Evolutionary conservation across 2,113 vertebrate species (phyloP), one percentile per base, ranked within the genome.

Genomic region (Oryzias celebensis): DNA sequence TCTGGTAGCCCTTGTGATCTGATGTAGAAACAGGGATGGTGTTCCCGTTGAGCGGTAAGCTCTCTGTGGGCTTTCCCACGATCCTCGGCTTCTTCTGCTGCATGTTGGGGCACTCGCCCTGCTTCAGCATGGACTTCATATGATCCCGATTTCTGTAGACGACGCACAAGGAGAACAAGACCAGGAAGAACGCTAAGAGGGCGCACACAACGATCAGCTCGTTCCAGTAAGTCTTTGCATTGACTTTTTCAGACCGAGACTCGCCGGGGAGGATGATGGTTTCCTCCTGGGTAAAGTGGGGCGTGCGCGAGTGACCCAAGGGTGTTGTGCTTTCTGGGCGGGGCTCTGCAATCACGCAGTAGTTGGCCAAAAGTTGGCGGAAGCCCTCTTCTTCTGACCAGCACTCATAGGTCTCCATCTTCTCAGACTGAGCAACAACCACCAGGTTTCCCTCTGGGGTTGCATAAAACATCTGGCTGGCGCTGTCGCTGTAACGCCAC

Each of bases 1-100:
- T 93, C 90, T 97, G 96, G 85, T 97, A 98, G 84, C 96, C 96
- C 80, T 94, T 96, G 90, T 96, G 95, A 68, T 97, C 96, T 0
- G 93, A 92, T 1, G 89, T 87, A 42, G 91, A n/a, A 4, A 87
- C 91, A 0, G 94, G 93, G 24, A 92, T 85, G 52, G 83, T 90
- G 46, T 91, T 88, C 1, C 95, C 94, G 0, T 96, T 97, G 22
- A 97, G 92, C 0, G 95, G 95, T 16, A 94, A 84, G 74, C 90
- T 95, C 90, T 98, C 96, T 0, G 93, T 86, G 0, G 93, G 93
- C 56, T 90, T 89, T 8, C 75, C 91, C 45, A 68, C 77, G 0
- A 95, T 93, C 71, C 91, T 90, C 0, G 91, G 88, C 0, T 92
- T 91, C 86, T 93, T 94, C 83, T 93, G 93, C 73, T 90, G 95